phyloP scores from a whole-genome alignment of 2,888 invertebrate genomes.

The Dicyrtoma fusca region DNA sequence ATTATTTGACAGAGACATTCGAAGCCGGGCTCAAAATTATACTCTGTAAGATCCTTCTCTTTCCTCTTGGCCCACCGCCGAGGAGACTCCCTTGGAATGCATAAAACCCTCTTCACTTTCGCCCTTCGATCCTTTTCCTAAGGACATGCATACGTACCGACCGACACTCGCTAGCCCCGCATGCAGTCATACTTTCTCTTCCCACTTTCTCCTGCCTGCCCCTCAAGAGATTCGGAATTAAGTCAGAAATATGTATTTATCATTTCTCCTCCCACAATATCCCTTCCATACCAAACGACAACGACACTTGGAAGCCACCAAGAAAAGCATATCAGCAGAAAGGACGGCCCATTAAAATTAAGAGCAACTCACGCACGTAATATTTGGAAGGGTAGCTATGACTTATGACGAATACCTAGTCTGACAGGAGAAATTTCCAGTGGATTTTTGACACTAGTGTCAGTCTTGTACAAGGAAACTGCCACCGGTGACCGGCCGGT shows the following conservation, averaged over 20 bases:
- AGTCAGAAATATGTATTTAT: too few species aligned
- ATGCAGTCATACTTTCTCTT: background rate
- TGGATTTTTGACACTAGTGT: background rate
- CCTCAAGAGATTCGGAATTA: too few species aligned
- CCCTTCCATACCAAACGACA: too few species aligned
- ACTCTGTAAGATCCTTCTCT: constrained; percentile 27
- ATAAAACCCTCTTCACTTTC: constrained; percentile 37
- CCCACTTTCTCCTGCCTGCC: too few species aligned
- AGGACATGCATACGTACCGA: background rate
- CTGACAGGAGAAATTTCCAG: background rate
- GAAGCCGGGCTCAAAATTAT: constrained; percentile 38
- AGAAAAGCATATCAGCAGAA: too few species aligned
- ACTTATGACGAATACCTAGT: too few species aligned
- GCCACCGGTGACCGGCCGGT: constrained; percentile 5
- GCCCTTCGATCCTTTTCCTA: background rate
- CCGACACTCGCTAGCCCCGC: background rate
- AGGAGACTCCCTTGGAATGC: constrained; percentile 35
- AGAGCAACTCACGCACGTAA: background rate
- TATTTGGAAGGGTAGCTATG: background rate
- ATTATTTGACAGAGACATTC: constrained; percentile 51
- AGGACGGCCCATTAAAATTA: too few species aligned
- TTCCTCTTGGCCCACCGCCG: constrained; percentile 3
- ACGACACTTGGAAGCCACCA: too few species aligned
- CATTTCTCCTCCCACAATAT: too few species aligned
- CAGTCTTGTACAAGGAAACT: background rate